These are phyloP conservation scores for Sterrhoptilus dennistouni DNA, from an alignment of 2,113 vertebrate species.

Conservation along the genomic window DNA sequence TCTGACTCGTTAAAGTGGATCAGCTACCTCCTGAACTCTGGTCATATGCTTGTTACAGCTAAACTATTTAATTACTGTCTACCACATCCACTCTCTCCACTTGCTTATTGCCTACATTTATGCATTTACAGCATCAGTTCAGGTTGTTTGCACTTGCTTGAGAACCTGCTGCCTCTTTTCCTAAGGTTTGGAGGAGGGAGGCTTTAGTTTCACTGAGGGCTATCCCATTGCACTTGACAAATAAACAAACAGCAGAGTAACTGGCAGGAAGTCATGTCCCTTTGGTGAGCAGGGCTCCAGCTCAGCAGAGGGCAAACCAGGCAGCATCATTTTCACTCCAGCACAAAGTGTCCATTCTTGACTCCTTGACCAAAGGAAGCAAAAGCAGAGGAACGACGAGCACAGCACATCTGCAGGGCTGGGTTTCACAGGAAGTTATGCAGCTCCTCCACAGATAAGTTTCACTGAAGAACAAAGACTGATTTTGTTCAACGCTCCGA, in stretches of 20 bases:
- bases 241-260: constrained; percentile 58
- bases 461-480: constrained; percentile 76
- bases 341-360: constrained; percentile 80
- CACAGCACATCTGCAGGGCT: constrained; percentile 68
- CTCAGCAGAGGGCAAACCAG: constrained; percentile 40
- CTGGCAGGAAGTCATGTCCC: constrained; percentile 57
- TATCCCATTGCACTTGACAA: constrained; percentile 23
- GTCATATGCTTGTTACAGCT: not conserved
- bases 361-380: constrained; percentile 53
- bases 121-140: not conserved
- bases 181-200: not conserved
- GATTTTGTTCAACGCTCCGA: constrained; percentile 68
- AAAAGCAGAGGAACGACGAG: constrained; percentile 17
- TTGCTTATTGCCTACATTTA: not conserved
- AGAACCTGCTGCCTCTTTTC: constrained; percentile 6
- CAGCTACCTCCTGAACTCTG: not conserved
- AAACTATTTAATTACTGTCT: constrained; percentile 2
- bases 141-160: not conserved
- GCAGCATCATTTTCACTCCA: constrained; percentile 66
- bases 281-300: constrained; percentile 12
- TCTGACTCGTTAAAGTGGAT: not conserved
- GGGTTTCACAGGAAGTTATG: constrained; percentile 74
- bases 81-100: not conserved
- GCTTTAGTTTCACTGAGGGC: not conserved
- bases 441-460: constrained; percentile 75